Evolutionary conservation across 2,797 vertebrate genomes (phyloP), one percentile per base, ranked within the genome.

Genomic region (Myiothlypis coronata): DNA sequence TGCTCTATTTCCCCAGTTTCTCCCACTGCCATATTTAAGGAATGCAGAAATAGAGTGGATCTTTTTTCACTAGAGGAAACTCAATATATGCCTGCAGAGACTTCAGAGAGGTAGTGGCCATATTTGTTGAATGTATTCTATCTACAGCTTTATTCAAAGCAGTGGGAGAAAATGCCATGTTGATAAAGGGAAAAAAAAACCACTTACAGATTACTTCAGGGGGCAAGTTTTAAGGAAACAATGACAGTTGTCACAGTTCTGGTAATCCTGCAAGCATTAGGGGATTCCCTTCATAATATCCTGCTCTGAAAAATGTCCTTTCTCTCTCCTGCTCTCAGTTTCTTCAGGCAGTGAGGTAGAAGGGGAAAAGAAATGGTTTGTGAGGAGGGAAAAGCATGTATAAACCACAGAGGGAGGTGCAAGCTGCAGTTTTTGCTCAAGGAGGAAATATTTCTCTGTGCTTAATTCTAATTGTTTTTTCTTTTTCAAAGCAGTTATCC

Each of bases 1-100:
- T 90, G 94, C 90, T 96, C 90, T 95, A 83, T 90, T 96, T 96
- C 87, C 55, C 50, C 50, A 59, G 75, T 93, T 93, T 85, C 39
- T 81, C 21, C 57, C 16, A 41, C 39, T 78, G 46, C 21, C 49
- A 83, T 27, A 4, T 81, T 79, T 76, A 83, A 65, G 34, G 43
- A 88, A 84, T 28, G 15, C 26, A 79, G 72, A 75, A 75, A 71
- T 30, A 52, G 80, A 59, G 26, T 18, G 53, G 14, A 44, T 61
- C 7, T 76, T 83, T 89, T 70, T 83, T 89, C 59, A 64, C 17
- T 14, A 20, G 26, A 12, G 9, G 6, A 11, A 55, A 55, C 37
- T 78, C 47, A 59, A 52, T 76, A 59, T 91, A 69, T 72, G 8
- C 17, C 44, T 46, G 23, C 50, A 56, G 61, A 88, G 34, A 28